Evolutionary conservation across 1,140 invertebrate genomes (phyloP), one percentile per base, ranked within the genome.

Genomic region (Sitobion miscanthi): DNA sequence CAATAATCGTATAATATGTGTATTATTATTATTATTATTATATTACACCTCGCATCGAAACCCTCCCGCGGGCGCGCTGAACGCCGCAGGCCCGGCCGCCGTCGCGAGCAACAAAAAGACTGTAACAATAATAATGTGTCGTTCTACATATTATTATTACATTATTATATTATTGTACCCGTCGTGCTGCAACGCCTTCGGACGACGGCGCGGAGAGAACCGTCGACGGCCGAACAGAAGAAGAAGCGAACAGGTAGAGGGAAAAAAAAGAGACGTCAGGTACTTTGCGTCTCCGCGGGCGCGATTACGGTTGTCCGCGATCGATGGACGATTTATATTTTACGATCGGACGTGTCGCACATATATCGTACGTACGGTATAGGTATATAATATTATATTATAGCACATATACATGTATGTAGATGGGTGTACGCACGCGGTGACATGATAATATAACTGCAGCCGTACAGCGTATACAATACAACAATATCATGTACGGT

Each of bases 251-350:
- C 0, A 35, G 5, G 62, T 3, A 4, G 62, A 69, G 14, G n/a
- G n/a, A 69, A 30, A 69, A 38, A 69, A 69, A 17, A n/a, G 14
- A 77, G 62, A 77, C 62, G 62, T 69, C 14, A n/a, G n/a, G 62
- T n/a, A 77, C 62, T 20, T 77, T 77, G n/a, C 62, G 62, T 77
- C 62, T 77, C 62, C 62, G 30, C 62, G 62, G 62, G 62, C 62
- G n/a, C 62, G 62, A 77, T 77, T 77, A 77, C 62, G 62, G 62
- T 77, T 77, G 62, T 77, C 62, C 62, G 62, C 62, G 62, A 77
- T 77, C 62, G 62, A 35, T n/a, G 14, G 62, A 77, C 62, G 4
- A 20, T 54, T 7, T 77, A 77, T n/a, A 77, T 77, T 77, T 77
- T 77, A 77, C 62, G 62, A 77, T 77, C 62, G 30, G 30, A 77